Base-by-base conservation (phyloP, 2,113 vertebrate species). In the Paratilapia polleni region DNA sequence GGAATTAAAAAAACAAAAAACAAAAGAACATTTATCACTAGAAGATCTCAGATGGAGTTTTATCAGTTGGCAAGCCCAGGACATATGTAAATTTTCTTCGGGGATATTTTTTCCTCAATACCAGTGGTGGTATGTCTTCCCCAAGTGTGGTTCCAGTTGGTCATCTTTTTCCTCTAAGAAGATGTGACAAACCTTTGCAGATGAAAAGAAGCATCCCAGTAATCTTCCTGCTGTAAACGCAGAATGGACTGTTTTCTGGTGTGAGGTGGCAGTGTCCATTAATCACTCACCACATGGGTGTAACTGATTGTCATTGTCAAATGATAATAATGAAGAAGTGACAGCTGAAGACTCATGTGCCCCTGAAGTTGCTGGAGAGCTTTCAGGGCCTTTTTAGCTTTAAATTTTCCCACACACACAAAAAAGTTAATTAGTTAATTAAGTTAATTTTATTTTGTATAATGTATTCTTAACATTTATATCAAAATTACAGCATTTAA, bases 91-190 rank as follows among this genome's bases (percentile, higher is more conserved):
- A 19, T 19, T 19, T 49, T 19, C 38, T 41, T 31, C 3, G 36
- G 36, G 36, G 36, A 31, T 31, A 3, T 31, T 31, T 0, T 2
- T 47, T 68, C 6, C 15, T 34, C 5, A 49, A 15, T 49, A 17
- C 49, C 47, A 49, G 47, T 49, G 47, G 47, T 49, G 15, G 1
- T 4, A 17, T 17, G 15, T 5, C 47, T 6, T 49, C 15, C 47
- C 47, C 47, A 78, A 41, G 11, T 10, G 38, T 19, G 54, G 82
- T 83, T 80, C 34, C 57, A 77, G 66, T 81, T 61, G 56, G 74
- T 84, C 49, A 9, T 77, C 59, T 59, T 47, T n/a, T 43, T 17
- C 62, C 70, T 52, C 57, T 7, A 17, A 4, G 57, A 61, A 58
- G 64, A 58, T 17, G 20, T 8, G 75, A 59, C 73, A 82, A 58